phyloP scores from a whole-genome alignment of 2,797 vertebrate genomes.

The Tarsius wallacei region DNA sequence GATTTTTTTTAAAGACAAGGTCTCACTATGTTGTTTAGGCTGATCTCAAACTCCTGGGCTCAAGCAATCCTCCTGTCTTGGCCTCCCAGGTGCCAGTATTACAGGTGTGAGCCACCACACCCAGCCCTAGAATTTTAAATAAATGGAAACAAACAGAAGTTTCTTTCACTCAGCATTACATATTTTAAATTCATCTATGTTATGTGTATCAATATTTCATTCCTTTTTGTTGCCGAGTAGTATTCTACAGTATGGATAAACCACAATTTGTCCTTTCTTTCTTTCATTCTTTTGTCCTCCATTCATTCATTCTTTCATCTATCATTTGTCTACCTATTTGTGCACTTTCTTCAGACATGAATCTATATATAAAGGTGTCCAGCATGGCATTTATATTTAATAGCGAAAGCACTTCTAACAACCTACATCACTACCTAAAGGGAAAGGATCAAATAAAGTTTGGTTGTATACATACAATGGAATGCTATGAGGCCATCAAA shows the following conservation, averaged over 20 bases:
- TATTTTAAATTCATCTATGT: neutral
- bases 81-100: no score
- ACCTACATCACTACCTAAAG: neutral
- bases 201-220: neutral
- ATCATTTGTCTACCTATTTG: neutral
- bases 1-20: neutral
- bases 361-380: neutral
- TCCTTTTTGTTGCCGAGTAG: neutral
- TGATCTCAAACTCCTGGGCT: no score
- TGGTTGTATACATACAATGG: neutral
- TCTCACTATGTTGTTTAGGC: no score
- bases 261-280: neutral
- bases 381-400: neutral
- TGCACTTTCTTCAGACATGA: no score
- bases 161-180: neutral
- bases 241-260: neutral
- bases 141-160: neutral
- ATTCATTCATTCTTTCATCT: accelerated
- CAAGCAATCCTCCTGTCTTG: no score
- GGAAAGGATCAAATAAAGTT: neutral
- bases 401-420: neutral
- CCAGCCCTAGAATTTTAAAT: neutral
- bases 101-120: no score
- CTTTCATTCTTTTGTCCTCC: neutral
- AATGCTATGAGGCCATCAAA: neutral